These are phyloP conservation scores for Sparus aurata DNA, from an alignment of 2,797 vertebrate genomes.

Conservation along the genomic window DNA sequence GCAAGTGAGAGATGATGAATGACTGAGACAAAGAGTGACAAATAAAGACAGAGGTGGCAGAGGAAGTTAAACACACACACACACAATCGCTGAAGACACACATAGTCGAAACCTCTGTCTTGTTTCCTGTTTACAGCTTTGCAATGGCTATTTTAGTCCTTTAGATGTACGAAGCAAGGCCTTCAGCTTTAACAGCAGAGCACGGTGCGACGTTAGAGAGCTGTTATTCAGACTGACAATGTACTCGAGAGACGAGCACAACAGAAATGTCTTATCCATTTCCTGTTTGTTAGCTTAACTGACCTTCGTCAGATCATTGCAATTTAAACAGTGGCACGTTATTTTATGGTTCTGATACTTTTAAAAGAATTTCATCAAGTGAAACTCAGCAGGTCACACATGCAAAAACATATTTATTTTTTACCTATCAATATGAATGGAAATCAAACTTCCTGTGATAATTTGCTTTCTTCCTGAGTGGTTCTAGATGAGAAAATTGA, in stretches of 20 bases:
- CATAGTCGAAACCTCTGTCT: conserved; percentile 63
- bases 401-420: too few species aligned
- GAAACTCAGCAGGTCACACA: too few species aligned
- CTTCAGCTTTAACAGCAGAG: conserved; percentile 66
- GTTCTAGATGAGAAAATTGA: too few species aligned
- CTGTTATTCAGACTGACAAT: neutral
- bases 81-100: conserved; percentile 20
- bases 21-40: conserved; percentile 5
- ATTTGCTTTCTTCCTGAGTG: neutral
- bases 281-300: conserved; percentile 18
- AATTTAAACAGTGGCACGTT: neutral
- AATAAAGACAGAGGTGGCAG: conserved; percentile 39
- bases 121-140: conserved; percentile 86
- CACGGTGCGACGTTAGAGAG: conserved; percentile 9
- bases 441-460: neutral
- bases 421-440: neutral
- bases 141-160: conserved; percentile 69
- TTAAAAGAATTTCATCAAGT: too few species aligned
- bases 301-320: neutral
- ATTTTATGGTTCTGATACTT: too few species aligned
- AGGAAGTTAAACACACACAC: conserved; percentile 45
- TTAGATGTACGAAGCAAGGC: conserved; percentile 45
- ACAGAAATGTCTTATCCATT: neutral
- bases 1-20: conserved; percentile 35
- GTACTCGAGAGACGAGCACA: neutral